Evolutionary conservation across 2,113 vertebrate genomes (phyloP).

Genomic region (Melanerpes formicivorus): DNA sequence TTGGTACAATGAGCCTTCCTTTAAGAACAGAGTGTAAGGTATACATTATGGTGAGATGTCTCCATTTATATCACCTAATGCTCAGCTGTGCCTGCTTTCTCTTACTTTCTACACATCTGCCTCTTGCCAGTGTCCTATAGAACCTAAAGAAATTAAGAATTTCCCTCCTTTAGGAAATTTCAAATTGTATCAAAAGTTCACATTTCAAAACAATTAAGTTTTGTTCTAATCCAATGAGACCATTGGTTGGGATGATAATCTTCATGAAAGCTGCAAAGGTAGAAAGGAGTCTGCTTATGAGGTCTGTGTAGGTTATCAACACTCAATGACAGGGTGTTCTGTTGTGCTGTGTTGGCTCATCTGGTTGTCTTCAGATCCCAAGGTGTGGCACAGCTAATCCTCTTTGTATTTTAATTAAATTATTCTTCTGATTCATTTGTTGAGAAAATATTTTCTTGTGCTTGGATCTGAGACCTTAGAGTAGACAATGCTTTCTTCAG

Average conservation of each 20-base stretch:
- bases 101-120: neutral
- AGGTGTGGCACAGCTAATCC: neutral
- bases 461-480: neutral
- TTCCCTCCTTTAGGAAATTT: neutral
- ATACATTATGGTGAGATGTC: slow-evolving; percentile 6
- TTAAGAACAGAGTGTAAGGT: neutral
- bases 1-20: slow-evolving; percentile 17
- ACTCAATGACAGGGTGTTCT: neutral
- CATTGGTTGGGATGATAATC: neutral
- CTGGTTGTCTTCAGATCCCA: neutral
- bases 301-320: neutral
- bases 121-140: neutral
- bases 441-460: neutral
- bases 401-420: neutral
- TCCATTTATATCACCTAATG: slow-evolving; percentile 19
- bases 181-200: neutral
- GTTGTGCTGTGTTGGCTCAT: accelerated
- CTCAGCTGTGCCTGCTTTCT: neutral
- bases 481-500: neutral
- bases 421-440: neutral
- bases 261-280: neutral
- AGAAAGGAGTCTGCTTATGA: neutral
- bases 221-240: neutral
- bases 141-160: neutral
- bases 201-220: neutral